These are phyloP conservation scores for Epinotia demarniana DNA, from an alignment of 2,888 invertebrate genomes.

Conservation along the genomic window DNA sequence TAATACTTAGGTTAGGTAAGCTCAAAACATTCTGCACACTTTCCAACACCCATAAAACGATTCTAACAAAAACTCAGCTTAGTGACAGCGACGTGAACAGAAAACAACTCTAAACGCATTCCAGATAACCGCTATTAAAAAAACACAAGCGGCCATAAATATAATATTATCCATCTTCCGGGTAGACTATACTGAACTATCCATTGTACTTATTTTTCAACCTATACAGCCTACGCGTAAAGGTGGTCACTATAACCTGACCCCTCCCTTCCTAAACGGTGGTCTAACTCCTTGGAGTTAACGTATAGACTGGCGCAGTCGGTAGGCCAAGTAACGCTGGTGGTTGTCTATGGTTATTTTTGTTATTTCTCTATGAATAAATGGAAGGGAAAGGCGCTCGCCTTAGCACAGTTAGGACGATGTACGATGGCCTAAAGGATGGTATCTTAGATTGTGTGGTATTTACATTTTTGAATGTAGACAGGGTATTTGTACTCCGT, in stretches of 20 bases:
- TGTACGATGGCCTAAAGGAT: constrained; percentile 65
- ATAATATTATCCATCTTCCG: constrained; percentile 80
- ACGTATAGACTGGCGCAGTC: constrained; percentile 20
- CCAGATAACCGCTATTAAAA: constrained; percentile 36
- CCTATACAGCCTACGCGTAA: constrained; percentile 79
- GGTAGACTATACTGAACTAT: constrained; percentile 79
- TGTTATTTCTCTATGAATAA: constrained; percentile 84
- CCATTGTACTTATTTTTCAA: constrained; percentile 81
- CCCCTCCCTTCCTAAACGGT: constrained; percentile 43
- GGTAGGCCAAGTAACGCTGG: constrained; percentile 61
- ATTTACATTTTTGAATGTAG: constrained; percentile 52
- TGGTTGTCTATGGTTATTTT: constrained; percentile 66
- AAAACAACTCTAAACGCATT: constrained; percentile 20
- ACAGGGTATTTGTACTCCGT: constrained; percentile 27
- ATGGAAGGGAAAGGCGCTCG: constrained; percentile 83
- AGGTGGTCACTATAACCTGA: constrained; percentile 59
- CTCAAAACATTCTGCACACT: neutral
- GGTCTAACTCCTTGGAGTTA: neutral
- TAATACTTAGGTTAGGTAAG: neutral
- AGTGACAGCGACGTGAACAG: neutral
- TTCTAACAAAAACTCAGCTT: neutral
- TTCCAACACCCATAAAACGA: neutral
- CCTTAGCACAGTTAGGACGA: constrained; percentile 81
- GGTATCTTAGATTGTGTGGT: constrained; percentile 62
- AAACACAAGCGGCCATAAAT: constrained; percentile 65